A percentile compares a stretch with the other conserved stretches of the same genome.
phyloP scores from a whole-genome alignment of 1,140 invertebrate species.

The Scaptodrosophila lebanonensis region DNA sequence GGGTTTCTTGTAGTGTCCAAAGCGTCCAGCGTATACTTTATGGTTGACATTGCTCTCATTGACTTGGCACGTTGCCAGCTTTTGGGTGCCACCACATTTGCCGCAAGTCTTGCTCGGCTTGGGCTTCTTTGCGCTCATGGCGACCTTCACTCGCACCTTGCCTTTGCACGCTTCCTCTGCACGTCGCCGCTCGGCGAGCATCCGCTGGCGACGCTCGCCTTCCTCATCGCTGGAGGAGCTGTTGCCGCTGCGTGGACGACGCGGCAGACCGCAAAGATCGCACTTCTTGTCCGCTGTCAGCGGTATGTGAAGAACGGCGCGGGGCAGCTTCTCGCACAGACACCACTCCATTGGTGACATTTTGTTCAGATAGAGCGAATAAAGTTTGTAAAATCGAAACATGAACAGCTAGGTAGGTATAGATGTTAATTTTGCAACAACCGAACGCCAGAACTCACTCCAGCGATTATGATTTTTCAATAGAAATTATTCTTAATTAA shows the following conservation, averaged over 20 bases:
- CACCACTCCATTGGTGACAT: constrained; percentile 27
- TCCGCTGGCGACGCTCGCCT: background rate
- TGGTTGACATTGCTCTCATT: background rate
- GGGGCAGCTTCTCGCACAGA: constrained; percentile 46
- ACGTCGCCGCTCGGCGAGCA: constrained; percentile 5
- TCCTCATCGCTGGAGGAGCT: constrained; percentile 47
- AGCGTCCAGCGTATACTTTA: constrained; percentile 11
- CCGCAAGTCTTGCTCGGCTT: background rate
- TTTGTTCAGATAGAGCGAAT: constrained; percentile 45
- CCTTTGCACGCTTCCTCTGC: constrained; percentile 7
- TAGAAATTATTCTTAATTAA: too few species aligned
- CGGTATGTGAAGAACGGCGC: constrained; percentile 34
- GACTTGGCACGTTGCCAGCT: background rate
- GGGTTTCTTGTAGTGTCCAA: constrained; percentile 26
- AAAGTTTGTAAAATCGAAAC: constrained; percentile 60
- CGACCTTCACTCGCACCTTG: constrained; percentile 16
- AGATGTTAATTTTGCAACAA: background rate
- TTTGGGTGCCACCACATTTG: constrained; percentile 16
- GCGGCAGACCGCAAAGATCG: constrained; percentile 34
- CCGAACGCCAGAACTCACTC: background rate
- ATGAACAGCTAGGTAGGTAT: too few species aligned
- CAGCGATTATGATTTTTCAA: too few species aligned
- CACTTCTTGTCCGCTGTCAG: constrained; percentile 18
- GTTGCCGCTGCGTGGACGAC: constrained; percentile 7
- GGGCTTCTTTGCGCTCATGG: constrained; percentile 25